Percentiles rank a stretch among this genome's conserved stretches.
Evolutionary conservation across 2,113 vertebrate species (phyloP).

Genomic region (Paracyprichromis sp.): DNA sequence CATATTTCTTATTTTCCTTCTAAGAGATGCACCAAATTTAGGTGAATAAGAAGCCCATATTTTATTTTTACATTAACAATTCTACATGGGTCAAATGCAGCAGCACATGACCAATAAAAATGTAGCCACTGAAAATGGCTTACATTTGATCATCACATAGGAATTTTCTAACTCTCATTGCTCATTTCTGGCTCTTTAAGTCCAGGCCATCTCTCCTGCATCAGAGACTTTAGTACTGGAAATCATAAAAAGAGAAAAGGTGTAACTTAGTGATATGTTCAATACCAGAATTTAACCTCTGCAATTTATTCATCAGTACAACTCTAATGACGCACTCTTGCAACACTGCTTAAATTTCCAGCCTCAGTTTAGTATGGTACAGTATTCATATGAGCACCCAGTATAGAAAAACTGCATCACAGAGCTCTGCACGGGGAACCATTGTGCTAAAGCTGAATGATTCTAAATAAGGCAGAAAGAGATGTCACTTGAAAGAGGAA

Average conservation of each 20-base stretch:
- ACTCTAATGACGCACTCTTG: not conserved
- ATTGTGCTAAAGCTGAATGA: not conserved
- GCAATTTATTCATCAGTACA: not conserved
- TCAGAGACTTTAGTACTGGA: not conserved
- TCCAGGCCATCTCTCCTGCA: not conserved
- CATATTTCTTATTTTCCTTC: not conserved
- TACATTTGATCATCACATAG: not conserved
- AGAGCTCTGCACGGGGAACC: not conserved
- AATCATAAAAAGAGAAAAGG: not conserved
- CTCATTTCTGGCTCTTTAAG: not conserved
- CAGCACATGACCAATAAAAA: not conserved
- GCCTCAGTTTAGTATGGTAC: accelerated
- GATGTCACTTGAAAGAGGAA: not conserved
- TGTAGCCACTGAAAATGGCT: not conserved
- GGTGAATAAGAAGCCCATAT: not conserved
- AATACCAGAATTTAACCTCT: not conserved
- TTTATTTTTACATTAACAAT: not conserved
- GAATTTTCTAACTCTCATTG: not conserved
- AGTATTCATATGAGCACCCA: not conserved
- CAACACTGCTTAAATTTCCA: not conserved
- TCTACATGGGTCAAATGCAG: not conserved
- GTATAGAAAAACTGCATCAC: not conserved
- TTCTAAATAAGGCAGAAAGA: not conserved
- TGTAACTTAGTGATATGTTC: not conserved
- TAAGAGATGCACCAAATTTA: not conserved